Base-by-base conservation (phyloP, 2,888 invertebrate genomes). In the Homarus gammarus region DNA sequence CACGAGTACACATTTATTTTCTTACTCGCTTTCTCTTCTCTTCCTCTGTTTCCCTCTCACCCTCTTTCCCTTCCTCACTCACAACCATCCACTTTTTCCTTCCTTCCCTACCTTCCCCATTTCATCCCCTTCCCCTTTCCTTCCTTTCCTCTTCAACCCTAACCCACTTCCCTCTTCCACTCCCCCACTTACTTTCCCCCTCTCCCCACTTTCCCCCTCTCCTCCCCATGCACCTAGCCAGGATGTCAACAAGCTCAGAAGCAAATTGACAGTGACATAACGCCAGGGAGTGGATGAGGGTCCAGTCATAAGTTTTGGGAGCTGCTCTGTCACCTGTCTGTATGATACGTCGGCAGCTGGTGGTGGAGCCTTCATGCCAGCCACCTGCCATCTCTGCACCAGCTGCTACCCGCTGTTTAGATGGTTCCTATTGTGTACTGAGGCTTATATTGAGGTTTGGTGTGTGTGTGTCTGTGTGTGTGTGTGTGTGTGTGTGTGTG, bases 401-500 rank as follows among this genome's bases (percentile, higher is more conserved):
- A 22, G 1, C 56, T 18, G 56, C 56, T 22, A 1, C 56, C 0
- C 3, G 56, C 56, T 56, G 56, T 56, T 56, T 56, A 56, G 56
- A 44, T 73, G 73, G 22, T 15, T 73, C 40, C 44, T 22, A n/a
- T 38, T 40, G 73, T 73, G 73, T n/a, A n/a, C 27, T 38, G 40
- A 12, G 73, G 51, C n/a, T 61, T 51, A 22, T 27, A 31, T 22
- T 56, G n/a, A 22, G 38, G 12, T n/a, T 49, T 33, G 10, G 36
- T 56, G 61, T 22, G 51, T 44, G 51, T 49, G 33, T 78, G 51
- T 44, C 51, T 44, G 33, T 31, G 51, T 44, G 51, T 44, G 31
- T 44, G 51, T 44, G 51, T 44, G 27, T 49, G 51, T 78, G 44
- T 75, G 31, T 75, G n/a, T 75, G 75, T 75, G 75, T 75, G 40